Evolutionary conservation across 2,888 invertebrate species (phyloP).

Genomic region (Esperia sulphurella): DNA sequence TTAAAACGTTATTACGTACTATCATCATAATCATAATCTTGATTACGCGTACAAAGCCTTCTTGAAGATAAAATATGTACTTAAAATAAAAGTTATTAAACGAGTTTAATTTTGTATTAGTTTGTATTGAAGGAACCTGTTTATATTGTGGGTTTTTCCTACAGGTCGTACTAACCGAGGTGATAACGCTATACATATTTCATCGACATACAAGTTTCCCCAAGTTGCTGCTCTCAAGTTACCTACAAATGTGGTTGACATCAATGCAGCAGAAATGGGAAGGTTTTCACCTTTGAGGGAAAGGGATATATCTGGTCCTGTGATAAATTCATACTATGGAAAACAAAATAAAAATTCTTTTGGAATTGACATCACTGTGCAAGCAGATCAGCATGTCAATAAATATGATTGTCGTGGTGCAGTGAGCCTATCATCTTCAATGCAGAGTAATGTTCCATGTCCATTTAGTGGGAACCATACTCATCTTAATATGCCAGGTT

Average conservation of each 20-base stretch:
- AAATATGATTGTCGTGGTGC: constrained; percentile 84
- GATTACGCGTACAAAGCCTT: too few species aligned
- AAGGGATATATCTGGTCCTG: constrained; percentile 82
- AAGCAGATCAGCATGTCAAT: constrained; percentile 79
- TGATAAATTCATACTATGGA: constrained; percentile 69
- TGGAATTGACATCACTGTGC: constrained; percentile 52
- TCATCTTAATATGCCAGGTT: constrained; percentile 88
- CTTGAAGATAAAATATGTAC: too few species aligned
- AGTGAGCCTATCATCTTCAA: constrained; percentile 82
- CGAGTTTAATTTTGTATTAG: too few species aligned
- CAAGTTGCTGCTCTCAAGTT: constrained; percentile 75
- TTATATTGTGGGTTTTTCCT: background rate
- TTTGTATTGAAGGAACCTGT: background rate
- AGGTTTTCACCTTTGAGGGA: constrained; percentile 82
- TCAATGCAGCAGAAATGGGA: constrained; percentile 81
- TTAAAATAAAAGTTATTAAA: too few species aligned
- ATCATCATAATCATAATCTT: too few species aligned
- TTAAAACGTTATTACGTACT: too few species aligned
- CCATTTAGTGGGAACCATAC: constrained; percentile 81
- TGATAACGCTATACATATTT: constrained; percentile 59
- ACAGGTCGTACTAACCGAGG: background rate
- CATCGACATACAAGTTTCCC: constrained; percentile 71
- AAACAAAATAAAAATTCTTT: constrained; percentile 35
- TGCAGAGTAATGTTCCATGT: constrained; percentile 87
- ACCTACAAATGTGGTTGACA: constrained; percentile 81